Evolutionary conservation across 2,797 vertebrate species (phyloP).

Genomic region (Oreochromis grahami): DNA sequence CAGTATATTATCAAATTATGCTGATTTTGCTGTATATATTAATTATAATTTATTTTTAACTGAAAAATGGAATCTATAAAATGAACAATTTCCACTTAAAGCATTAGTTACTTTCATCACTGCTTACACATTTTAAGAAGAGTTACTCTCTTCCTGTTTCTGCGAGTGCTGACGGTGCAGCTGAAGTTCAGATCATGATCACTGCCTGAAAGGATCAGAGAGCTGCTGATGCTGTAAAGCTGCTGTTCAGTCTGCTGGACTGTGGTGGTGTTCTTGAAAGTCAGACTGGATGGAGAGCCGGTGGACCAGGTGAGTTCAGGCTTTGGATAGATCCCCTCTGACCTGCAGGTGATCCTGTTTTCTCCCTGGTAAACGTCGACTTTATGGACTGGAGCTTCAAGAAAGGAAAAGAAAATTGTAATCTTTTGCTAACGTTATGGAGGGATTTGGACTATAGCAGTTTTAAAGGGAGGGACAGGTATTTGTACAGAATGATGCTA

Average conservation of each 20-base stretch:
- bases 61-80: too few species aligned
- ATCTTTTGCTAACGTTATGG: too few species aligned
- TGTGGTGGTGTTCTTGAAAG: neutral
- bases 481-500: neutral
- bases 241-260: neutral
- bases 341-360: neutral
- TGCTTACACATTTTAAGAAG: too few species aligned
- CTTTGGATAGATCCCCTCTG: too few species aligned
- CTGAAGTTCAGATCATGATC: neutral
- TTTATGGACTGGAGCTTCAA: neutral
- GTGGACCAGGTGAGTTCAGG: too few species aligned
- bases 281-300: accelerated
- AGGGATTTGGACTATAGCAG: neutral
- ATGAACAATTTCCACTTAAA: neutral
- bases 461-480: neutral
- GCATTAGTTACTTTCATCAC: neutral
- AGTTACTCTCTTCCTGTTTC: too few species aligned
- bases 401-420: too few species aligned
- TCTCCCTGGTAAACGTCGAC: neutral
- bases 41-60: too few species aligned
- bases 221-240: neutral
- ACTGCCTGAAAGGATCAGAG: accelerated
- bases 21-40: too few species aligned
- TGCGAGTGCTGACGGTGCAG: slow-evolving; percentile 28
- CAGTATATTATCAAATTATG: too few species aligned